Evolutionary conservation across 1,140 invertebrate genomes (phyloP).

Genomic region (Coelopa frigida): DNA sequence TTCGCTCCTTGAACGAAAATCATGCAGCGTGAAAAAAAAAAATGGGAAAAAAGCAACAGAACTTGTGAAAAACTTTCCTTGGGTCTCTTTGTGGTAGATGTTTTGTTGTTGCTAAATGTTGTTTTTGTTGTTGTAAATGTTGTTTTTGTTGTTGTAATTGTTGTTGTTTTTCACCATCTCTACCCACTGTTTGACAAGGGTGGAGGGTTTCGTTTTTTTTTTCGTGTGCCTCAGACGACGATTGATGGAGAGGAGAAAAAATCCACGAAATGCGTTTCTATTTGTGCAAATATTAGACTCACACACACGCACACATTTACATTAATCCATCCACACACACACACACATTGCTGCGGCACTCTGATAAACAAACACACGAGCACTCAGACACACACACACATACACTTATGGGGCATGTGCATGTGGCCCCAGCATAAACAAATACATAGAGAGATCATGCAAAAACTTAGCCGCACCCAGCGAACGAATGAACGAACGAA

Average conservation of each 20-base stretch:
- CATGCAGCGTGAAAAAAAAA: background rate
- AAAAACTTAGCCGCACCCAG: slow-evolving; percentile 13
- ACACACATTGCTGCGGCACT: slow-evolving; percentile 1
- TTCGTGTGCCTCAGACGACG: too few relatives aligned
- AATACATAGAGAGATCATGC: background rate
- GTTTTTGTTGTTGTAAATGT: too few relatives aligned
- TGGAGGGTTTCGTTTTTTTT: too few relatives aligned
- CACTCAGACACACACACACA: background rate
- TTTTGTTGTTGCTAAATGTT: too few relatives aligned
- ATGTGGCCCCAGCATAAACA: background rate
- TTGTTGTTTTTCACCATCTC: too few relatives aligned
- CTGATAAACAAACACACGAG: slow-evolving; percentile 1
- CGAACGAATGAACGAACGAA: slow-evolving; percentile 12
- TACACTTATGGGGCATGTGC: too few relatives aligned
- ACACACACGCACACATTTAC: background rate
- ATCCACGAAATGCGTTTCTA: slow-evolving; percentile 1
- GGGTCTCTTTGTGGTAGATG: too few relatives aligned
- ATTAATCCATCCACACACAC: slow-evolving; percentile 5
- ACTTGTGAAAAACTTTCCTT: background rate
- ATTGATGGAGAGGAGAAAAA: too few relatives aligned
- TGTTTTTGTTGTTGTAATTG: too few relatives aligned
- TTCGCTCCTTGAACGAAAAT: too few relatives aligned
- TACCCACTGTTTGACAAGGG: too few relatives aligned
- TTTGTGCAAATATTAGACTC: slow-evolving; percentile 1
- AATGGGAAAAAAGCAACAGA: background rate